phyloP scores from a whole-genome alignment of 2,888 invertebrate genomes.

The Drosophila gaucha region DNA sequence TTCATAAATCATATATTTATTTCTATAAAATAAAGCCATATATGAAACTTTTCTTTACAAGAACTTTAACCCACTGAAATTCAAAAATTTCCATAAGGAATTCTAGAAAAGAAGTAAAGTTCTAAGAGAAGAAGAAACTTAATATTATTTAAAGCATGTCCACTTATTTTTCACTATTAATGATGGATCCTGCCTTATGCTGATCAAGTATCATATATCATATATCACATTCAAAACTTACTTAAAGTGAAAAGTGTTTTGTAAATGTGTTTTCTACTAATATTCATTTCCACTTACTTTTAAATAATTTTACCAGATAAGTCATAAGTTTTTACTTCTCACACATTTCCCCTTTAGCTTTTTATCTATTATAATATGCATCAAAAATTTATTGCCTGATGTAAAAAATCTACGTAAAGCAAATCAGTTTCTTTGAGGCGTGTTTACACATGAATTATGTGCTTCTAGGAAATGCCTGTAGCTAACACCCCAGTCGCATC shows the following conservation, averaged over 20 bases:
- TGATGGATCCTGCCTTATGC: no score
- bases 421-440: constrained; percentile 52
- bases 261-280: neutral
- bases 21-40: no score
- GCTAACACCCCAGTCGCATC: constrained; percentile 16
- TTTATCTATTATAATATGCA: constrained; percentile 28
- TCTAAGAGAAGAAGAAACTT: no score
- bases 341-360: constrained; percentile 3
- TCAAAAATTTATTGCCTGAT: constrained; percentile 40
- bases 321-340: constrained; percentile 8
- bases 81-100: no score
- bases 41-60: no score
- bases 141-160: no score
- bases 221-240: no score
- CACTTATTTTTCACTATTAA: no score
- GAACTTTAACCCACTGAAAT: no score
- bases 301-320: neutral
- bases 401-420: constrained; percentile 28
- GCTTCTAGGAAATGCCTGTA: constrained; percentile 8
- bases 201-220: no score
- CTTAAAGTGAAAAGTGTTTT: neutral
- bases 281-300: neutral
- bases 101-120: no score
- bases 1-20: no score
- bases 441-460: constrained; percentile 75